A percentile compares a stretch with the other conserved stretches of the same genome.
Evolutionary conservation across 2,797 vertebrate genomes (phyloP).

Genomic region (Alcedo atthis): DNA sequence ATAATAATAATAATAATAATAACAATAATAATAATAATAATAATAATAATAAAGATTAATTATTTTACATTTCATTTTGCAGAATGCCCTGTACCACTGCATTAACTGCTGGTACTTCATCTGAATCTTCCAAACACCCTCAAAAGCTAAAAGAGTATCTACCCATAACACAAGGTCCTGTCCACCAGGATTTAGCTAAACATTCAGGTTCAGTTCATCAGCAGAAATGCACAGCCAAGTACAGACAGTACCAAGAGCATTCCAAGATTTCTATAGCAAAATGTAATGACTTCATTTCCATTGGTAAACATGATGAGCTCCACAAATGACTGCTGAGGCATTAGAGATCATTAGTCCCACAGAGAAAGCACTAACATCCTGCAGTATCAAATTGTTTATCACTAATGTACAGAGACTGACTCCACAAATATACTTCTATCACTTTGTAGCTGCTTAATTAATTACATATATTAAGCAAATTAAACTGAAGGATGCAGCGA

Average conservation of each 20-base stretch:
- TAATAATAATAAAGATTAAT: neutral
- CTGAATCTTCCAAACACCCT: neutral
- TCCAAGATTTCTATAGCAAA: neutral
- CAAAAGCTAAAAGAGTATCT: neutral
- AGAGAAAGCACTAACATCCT: constrained; percentile 2
- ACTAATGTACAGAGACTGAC: constrained; percentile 19
- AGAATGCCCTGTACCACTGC: neutral
- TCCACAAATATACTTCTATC: constrained; percentile 48
- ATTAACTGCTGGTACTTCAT: neutral
- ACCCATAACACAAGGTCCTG: neutral
- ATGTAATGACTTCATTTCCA: constrained; percentile 12
- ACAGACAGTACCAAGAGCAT: neutral
- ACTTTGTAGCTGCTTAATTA: constrained; percentile 45
- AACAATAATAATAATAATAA: too few relatives aligned
- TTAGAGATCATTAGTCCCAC: constrained; percentile 21
- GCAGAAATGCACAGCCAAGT: neutral
- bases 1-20: too few relatives aligned
- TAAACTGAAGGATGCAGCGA: constrained; percentile 5
- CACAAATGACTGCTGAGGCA: neutral
- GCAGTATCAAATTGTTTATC: constrained; percentile 33
- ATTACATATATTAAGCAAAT: constrained; percentile 54
- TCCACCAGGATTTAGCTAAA: neutral
- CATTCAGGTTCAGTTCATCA: neutral
- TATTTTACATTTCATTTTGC: neutral
- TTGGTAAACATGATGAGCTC: constrained; percentile 15